These are phyloP conservation scores for Pelvicachromis taeniatus DNA, from an alignment of 2,113 vertebrate species.

Conservation along the genomic window DNA sequence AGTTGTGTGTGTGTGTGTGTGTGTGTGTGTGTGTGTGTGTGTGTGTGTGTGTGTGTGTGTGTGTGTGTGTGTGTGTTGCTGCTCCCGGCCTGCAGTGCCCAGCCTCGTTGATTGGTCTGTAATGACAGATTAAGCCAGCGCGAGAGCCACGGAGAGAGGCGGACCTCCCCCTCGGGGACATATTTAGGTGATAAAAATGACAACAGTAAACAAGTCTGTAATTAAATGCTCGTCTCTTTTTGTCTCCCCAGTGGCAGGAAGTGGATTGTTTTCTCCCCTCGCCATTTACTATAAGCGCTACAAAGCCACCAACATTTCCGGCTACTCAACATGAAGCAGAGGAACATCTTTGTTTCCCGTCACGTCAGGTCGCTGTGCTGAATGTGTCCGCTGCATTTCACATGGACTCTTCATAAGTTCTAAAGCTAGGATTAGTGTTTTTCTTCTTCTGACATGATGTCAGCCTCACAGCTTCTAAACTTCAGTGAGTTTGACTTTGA, in stretches of 20 bases:
- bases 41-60: neutral
- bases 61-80: neutral
- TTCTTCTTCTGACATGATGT: neutral
- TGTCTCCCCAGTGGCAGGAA: slow-evolving; percentile 47
- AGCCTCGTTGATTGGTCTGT: slow-evolving; percentile 17
- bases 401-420: neutral
- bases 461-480: neutral
- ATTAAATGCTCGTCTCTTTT: slow-evolving; percentile 66
- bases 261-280: slow-evolving; percentile 30
- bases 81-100: neutral
- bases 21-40: neutral
- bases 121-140: slow-evolving; percentile 37
- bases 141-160: neutral
- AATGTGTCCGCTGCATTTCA: neutral
- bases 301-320: slow-evolving; percentile 1
- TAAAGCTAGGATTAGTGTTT: neutral
- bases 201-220: slow-evolving; percentile 62
- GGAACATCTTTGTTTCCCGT: neutral
- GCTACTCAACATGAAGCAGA: slow-evolving; percentile 9
- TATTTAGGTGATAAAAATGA: slow-evolving; percentile 62
- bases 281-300: slow-evolving; percentile 9
- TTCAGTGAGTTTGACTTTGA: neutral
- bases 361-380: neutral
- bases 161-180: slow-evolving; percentile 29
- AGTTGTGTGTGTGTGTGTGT: neutral